Base-by-base conservation (phyloP, 1,140 invertebrate genomes). In the Drosophila baimaii region DNA sequence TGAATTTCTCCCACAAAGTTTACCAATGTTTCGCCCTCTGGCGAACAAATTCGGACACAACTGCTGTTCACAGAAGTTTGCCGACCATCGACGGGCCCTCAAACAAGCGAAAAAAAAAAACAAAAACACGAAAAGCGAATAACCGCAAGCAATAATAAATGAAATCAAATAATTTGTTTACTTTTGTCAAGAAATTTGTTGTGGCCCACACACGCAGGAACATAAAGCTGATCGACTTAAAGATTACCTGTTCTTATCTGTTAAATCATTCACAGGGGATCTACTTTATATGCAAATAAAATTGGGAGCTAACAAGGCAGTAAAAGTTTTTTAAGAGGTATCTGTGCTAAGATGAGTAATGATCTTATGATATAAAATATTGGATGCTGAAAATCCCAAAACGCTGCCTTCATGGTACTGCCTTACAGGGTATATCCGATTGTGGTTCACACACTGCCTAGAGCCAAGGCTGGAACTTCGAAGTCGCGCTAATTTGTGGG, bases 141-240 rank as follows among this genome's bases (percentile, higher is more conserved):
- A 49, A 83, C 80, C 75, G 65, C 78, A 71, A 79, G 58, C 78
- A 46, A 51, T 44, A 77, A 81, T 68, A 80, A 80, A 75, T 80
- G 71, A 80, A 80, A 81, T 80, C 79, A 81, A 81, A 79, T 82
- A 83, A 83, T 83, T 83, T 83, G 80, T 83, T 83, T 83, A 84
- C 81, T 83, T 83, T 83, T 75, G 81, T 77, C 71, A 84, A 76
- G 76, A 80, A 71, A 66, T 77, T 76, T 58, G 37, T 76, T 39
- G 52, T 31, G 59, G 51, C 64, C 64, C 80, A 79, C 79, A 82
- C 61, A 76, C 35, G 23, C 21, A 29, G 25, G 39, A 12, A 2
- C 2, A 17, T 3, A 7, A 1, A n/a, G 19, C 19, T 25, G 43
- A 71, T 49, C 25, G 65, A 71, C 33, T 33, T 9, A 0, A 0